Conservation (phyloP, 2,113 vertebrate species). For the Plestiodon gilberti region DNA sequence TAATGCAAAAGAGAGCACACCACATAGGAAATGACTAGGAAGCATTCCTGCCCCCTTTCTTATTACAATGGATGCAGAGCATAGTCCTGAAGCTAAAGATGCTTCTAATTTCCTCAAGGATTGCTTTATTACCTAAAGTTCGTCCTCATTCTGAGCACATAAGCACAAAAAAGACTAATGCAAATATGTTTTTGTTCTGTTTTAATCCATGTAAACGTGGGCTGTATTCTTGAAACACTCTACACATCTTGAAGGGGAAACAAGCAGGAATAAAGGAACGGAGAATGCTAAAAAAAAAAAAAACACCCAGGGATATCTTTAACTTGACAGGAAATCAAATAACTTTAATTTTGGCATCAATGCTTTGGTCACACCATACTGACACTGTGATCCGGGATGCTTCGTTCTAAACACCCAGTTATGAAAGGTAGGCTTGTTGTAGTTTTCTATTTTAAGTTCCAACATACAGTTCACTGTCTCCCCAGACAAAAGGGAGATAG, state of each 20-base stretch:
- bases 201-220: conserved; percentile 75
- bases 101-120: conserved; percentile 66
- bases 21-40: conserved; percentile 62
- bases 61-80: conserved; percentile 64
- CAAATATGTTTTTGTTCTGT: conserved; percentile 69
- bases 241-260: conserved; percentile 72
- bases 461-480: conserved; percentile 88
- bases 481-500: conserved; percentile 79
- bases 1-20: conserved; percentile 67
- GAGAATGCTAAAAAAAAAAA: conserved; percentile 40
- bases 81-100: conserved; percentile 60
- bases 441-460: conserved; percentile 92
- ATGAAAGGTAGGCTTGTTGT: conserved; percentile 99
- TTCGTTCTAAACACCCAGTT: conserved; percentile 88
- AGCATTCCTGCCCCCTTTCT: conserved; percentile 53
- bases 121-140: conserved; percentile 58
- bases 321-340: conserved; percentile 77
- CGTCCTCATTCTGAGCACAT: conserved; percentile 53
- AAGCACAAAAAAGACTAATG: conserved; percentile 70
- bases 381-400: conserved; percentile 90
- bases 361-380: conserved; percentile 99
- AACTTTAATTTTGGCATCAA: conserved; percentile 97
- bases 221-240: conserved; percentile 67
- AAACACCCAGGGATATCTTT: conserved; percentile 70
- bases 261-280: conserved; percentile 65